Conservation (phyloP, 2,888 invertebrate genomes). For the Drosophila rubida region DNA sequence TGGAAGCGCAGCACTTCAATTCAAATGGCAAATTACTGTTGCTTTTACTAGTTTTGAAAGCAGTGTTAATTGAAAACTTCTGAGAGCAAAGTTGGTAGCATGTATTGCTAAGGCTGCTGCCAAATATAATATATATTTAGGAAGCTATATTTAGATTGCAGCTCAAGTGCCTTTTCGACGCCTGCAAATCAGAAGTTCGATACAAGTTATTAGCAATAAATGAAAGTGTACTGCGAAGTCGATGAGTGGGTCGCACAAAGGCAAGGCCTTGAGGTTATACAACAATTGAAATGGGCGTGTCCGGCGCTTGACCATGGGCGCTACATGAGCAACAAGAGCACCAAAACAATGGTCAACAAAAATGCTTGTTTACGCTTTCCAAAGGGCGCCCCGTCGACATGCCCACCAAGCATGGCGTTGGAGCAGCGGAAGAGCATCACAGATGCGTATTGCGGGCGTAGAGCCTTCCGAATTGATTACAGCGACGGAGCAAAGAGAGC, state of each 20-base stretch:
- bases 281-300: conserved; percentile 46
- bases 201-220: neutral
- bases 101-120: too few relatives aligned
- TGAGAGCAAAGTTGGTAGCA: too few relatives aligned
- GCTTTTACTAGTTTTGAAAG: neutral
- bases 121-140: too few relatives aligned
- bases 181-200: too few relatives aligned
- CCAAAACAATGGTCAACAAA: conserved; percentile 16
- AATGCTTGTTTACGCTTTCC: neutral
- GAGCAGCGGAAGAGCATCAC: conserved; percentile 10
- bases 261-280: conserved; percentile 12
- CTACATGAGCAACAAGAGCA: conserved; percentile 6
- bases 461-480: conserved; percentile 14
- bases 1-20: neutral
- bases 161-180: too few relatives aligned
- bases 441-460: neutral
- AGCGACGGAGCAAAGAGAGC: conserved; percentile 18
- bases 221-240: conserved; percentile 23
- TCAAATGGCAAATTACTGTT: too few relatives aligned
- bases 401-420: neutral
- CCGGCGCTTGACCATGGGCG: conserved; percentile 38
- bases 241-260: neutral
- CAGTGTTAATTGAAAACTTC: neutral
- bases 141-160: too few relatives aligned
- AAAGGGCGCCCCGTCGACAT: conserved; percentile 7